A percentile compares a stretch with the other conserved stretches of the same genome.
Conservation (phyloP, 2,113 vertebrate genomes). For the Protomyctophum bolini region DNA sequence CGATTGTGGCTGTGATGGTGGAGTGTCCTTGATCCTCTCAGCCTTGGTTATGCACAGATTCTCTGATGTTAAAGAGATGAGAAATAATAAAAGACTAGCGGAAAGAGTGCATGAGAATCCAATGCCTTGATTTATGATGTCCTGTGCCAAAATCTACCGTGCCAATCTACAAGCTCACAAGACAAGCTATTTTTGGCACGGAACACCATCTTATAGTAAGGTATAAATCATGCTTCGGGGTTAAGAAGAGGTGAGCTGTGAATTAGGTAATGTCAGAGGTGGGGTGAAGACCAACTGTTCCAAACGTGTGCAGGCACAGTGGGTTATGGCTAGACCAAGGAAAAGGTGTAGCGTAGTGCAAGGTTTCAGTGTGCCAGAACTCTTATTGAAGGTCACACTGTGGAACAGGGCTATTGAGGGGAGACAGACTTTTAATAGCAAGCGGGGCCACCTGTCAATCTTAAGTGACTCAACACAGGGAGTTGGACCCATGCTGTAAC, state of each 20-base stretch:
- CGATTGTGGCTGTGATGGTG: too few relatives aligned
- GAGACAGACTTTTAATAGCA: constrained; percentile 73
- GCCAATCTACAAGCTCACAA: too few relatives aligned
- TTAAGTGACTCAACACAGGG: constrained; percentile 5
- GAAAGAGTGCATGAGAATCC: too few relatives aligned
- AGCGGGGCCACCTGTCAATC: constrained; percentile 61
- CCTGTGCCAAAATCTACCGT: too few relatives aligned
- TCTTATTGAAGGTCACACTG: constrained; percentile 74
- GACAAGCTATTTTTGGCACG: too few relatives aligned
- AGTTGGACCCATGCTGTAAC: constrained; percentile 1
- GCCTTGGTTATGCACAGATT: too few relatives aligned
- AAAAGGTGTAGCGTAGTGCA: constrained; percentile 36
- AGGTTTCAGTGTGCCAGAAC: constrained; percentile 53
- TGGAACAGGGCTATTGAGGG: constrained; percentile 55
- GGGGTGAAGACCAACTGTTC: not conserved
- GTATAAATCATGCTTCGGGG: too few relatives aligned
- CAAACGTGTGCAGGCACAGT: not conserved
- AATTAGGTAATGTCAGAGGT: not conserved
- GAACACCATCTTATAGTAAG: too few relatives aligned
- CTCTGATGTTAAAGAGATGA: too few relatives aligned
- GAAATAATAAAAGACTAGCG: too few relatives aligned
- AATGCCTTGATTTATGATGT: too few relatives aligned
- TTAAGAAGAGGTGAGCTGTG: not conserved
- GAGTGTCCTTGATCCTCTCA: too few relatives aligned
- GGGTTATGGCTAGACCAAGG: constrained; percentile 8